A percentile compares a stretch with the other conserved stretches of the same genome.
These are phyloP conservation scores for Petrolisthes cinctipes DNA, from an alignment of 2,888 invertebrate species.

Conservation along the genomic window DNA sequence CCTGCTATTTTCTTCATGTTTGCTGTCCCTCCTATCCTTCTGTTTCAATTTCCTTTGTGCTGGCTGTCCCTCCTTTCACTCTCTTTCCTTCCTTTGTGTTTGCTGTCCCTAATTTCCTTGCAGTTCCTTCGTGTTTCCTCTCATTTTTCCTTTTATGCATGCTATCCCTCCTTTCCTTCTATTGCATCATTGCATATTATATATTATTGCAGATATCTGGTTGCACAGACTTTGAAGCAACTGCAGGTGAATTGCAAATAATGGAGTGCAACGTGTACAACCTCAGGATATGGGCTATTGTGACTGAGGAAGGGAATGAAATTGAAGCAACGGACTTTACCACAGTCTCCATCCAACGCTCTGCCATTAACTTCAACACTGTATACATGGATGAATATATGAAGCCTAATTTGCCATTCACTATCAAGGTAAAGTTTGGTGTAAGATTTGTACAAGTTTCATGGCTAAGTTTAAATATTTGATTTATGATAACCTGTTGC, in stretches of 20 bases:
- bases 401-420: constrained; percentile 80
- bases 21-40: not conserved
- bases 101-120: not conserved
- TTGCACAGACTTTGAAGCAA: not conserved
- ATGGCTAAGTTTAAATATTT: no score
- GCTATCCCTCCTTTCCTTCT: not conserved
- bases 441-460: no score
- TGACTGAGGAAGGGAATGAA: constrained; percentile 76
- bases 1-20: no score
- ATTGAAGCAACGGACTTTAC: not conserved
- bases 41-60: not conserved
- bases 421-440: constrained; percentile 72
- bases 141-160: not conserved
- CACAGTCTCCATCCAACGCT: constrained; percentile 9
- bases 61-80: not conserved
- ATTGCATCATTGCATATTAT: not conserved
- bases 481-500: no score
- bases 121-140: not conserved
- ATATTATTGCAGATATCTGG: constrained; percentile 5
- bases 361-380: constrained; percentile 10
- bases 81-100: not conserved
- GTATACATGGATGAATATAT: constrained; percentile 72
- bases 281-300: constrained; percentile 70
- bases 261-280: constrained; percentile 34
- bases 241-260: not conserved